Conservation (phyloP, 2,797 vertebrate species). For the Morelia viridis region DNA sequence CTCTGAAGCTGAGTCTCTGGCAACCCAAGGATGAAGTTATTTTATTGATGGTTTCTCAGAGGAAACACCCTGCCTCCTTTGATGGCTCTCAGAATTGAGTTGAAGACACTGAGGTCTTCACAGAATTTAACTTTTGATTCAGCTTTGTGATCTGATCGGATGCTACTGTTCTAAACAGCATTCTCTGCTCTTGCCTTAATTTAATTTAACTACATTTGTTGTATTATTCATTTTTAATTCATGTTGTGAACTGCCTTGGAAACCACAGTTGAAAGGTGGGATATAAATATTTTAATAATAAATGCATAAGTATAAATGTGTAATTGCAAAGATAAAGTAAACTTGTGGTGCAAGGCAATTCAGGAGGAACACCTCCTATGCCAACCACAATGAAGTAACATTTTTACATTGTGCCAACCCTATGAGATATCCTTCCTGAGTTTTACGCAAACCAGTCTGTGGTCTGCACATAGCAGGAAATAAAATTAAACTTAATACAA, state of each 20-base stretch:
- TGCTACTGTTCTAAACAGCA: not conserved
- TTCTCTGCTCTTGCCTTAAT: not conserved
- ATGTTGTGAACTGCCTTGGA: not conserved
- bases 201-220: not conserved
- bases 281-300: slow-evolving; percentile 25
- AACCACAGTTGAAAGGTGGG: not conserved
- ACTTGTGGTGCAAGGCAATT: not conserved
- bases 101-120: not conserved
- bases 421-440: not conserved
- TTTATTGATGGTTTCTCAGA: not conserved
- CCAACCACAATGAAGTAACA: not conserved
- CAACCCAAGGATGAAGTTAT: not conserved
- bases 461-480: not conserved
- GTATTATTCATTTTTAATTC: not conserved
- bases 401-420: not conserved
- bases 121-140: not conserved
- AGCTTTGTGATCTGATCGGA: not conserved
- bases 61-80: not conserved
- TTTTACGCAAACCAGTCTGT: not conserved
- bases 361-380: not conserved
- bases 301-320: not conserved
- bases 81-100: not conserved
- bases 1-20: not conserved
- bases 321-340: not conserved
- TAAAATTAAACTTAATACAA: slow-evolving; percentile 38